Evolutionary conservation across 2,797 vertebrate genomes (phyloP), one percentile per base, ranked within the genome.

Genomic region (Rhinoraja longicauda): DNA sequence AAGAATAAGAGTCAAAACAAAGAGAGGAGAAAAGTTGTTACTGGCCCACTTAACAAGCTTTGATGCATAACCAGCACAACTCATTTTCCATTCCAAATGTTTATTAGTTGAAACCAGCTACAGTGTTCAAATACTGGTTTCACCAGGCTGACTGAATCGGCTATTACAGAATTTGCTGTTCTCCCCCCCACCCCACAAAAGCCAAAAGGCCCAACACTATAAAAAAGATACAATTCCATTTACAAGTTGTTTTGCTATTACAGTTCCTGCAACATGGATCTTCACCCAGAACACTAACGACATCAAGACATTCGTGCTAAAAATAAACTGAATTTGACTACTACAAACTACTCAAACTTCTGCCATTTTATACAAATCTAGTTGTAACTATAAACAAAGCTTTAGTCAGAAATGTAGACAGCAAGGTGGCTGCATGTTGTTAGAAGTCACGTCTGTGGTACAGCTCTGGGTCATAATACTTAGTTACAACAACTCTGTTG

Each of bases 401-500:
- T 75, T 92, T 53, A 92, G 90, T 92, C 70, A 75, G 36, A 92
- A 73, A 92, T 92, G 90, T 36, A 5, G 64, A 75, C 90, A 92
- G 90, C 90, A 92, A 75, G 90, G 72, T 91, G 88, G 21, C 36
- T 6, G 57, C 29, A 15, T 93, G 93, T 93, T 93, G 93, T 96
- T 94, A 97, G 82, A 97, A 97, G 94, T 97, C 96, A 78, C 96
- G 96, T 95, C 96, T 95, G 95, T 97, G 96, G 77, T 96, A 97
- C 96, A 96, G 95, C 93, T 97, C 96, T 0, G 96, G 96, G 75
- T 97, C 96, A 39, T 96, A 97, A 95, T 97, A 97, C 94, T 97
- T 97, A 94, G 96, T 97, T 93, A 97, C 97, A 76, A 97, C 97
- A 94, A 97, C 96, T 93, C 96, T 95, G 95, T 97, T 97, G 93